These are phyloP conservation scores for Dicycla oo DNA, from an alignment of 2,888 invertebrate genomes.

Conservation along the genomic window DNA sequence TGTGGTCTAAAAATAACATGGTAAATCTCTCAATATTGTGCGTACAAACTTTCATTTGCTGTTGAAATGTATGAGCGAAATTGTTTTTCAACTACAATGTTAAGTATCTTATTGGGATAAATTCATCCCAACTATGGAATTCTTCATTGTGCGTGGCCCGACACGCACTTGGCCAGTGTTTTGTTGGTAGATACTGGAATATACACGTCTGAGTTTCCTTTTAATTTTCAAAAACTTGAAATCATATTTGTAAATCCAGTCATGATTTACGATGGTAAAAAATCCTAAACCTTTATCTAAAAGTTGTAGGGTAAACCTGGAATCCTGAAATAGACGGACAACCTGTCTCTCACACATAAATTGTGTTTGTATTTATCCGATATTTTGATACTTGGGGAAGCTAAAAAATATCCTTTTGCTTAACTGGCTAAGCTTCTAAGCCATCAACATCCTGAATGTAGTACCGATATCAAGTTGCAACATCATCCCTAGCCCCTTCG, in stretches of 20 bases:
- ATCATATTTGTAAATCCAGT: not conserved
- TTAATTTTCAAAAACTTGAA: not conserved
- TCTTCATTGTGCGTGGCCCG: too few species aligned
- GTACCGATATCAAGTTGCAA: conserved; percentile 43
- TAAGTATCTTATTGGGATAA: too few species aligned
- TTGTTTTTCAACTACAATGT: too few species aligned
- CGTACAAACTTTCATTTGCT: too few species aligned
- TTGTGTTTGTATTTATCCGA: not conserved
- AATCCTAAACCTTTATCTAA: not conserved
- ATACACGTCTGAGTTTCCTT: not conserved
- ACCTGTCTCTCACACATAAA: not conserved
- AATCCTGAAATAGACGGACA: not conserved
- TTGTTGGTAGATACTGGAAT: too few species aligned
- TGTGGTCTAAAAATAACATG: too few species aligned
- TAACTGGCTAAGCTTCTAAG: not conserved
- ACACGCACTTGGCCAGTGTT: too few species aligned
- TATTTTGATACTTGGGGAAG: not conserved
- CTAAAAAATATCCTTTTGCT: not conserved
- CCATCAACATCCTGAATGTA: not conserved
- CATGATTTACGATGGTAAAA: not conserved
- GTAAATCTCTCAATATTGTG: too few species aligned
- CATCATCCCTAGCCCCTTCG: conserved; percentile 32
- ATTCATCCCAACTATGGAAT: too few species aligned
- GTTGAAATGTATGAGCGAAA: too few species aligned
- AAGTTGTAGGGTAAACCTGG: too few species aligned